A percentile compares a stretch with the other conserved stretches of the same genome.
phyloP scores from a whole-genome alignment of 2,888 invertebrate genomes.

The Lymantria dispar region DNA sequence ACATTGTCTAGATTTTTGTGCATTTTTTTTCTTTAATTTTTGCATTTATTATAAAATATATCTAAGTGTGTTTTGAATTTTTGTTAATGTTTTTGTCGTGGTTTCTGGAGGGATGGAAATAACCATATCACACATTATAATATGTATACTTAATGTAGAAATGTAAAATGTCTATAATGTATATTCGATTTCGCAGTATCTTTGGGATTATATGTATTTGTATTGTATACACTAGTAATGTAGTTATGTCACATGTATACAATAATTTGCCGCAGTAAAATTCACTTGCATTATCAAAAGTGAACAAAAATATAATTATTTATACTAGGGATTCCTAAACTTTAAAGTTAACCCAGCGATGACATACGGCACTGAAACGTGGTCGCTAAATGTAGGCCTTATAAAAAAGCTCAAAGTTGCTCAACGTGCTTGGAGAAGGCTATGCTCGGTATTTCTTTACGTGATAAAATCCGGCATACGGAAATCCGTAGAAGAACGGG shows the following conservation, averaged over 20 bases:
- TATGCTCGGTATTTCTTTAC: no score
- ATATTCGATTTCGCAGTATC: conserved; percentile 54
- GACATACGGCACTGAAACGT: no score
- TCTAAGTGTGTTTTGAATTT: conserved; percentile 22
- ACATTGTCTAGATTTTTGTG: conserved; percentile 30
- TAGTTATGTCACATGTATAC: conserved; percentile 23
- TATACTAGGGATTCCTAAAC: no score
- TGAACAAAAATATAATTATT: no score
- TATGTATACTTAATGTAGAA: conserved; percentile 65
- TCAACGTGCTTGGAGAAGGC: no score
- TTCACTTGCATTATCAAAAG: background rate
- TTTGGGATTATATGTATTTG: conserved; percentile 33
- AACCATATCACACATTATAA: conserved; percentile 73
- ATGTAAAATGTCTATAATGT: conserved; percentile 55
- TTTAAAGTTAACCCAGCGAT: no score
- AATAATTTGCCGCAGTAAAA: conserved; percentile 15
- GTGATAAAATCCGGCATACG: no score
- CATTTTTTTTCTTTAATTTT: conserved; percentile 37
- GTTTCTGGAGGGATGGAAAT: conserved; percentile 54
- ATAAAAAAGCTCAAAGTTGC: no score
- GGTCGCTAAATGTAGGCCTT: no score
- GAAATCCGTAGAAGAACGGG: no score
- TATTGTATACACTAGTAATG: conserved; percentile 29
- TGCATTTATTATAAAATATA: conserved; percentile 42
- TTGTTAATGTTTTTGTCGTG: conserved; percentile 28